Conservation (phyloP, 2,888 invertebrate species). For the Agonopterix alstromeriana region DNA sequence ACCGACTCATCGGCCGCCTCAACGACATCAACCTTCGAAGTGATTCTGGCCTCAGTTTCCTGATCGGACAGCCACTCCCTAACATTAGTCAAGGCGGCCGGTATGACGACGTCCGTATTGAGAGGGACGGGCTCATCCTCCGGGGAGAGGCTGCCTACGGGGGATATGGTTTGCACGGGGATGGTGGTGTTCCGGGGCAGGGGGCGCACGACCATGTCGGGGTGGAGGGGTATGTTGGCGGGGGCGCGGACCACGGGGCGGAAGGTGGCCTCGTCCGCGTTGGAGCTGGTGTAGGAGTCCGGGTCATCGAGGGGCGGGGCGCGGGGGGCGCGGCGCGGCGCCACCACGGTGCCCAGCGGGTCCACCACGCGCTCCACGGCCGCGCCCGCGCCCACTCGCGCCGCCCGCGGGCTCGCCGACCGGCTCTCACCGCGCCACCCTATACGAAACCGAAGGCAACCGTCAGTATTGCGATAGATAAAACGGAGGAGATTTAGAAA, state of each 20-base stretch:
- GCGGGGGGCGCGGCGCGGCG: slow-evolving; percentile 51
- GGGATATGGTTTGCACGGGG: slow-evolving; percentile 38
- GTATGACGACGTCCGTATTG: slow-evolving; percentile 25
- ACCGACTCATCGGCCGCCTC: background rate
- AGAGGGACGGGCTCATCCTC: slow-evolving; percentile 24
- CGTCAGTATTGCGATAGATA: slow-evolving; percentile 39
- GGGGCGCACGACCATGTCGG: slow-evolving; percentile 38
- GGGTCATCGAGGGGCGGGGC: slow-evolving; percentile 56
- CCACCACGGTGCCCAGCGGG: slow-evolving; percentile 84
- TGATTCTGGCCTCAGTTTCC: background rate
- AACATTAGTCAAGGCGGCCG: slow-evolving; percentile 22
- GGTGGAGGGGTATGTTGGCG: slow-evolving; percentile 42
- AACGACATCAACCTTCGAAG: background rate
- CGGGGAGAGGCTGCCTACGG: slow-evolving; percentile 13
- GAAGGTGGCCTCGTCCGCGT: slow-evolving; percentile 82
- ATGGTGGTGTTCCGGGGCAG: slow-evolving; percentile 55
- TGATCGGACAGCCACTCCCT: slow-evolving; percentile 1
- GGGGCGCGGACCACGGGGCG: slow-evolving; percentile 79
- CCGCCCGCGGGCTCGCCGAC: slow-evolving; percentile 43
- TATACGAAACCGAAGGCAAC: slow-evolving; percentile 91
- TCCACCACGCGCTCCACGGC: slow-evolving; percentile 15
- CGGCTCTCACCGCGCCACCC: slow-evolving; percentile 64
- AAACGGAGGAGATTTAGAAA: slow-evolving; percentile 30
- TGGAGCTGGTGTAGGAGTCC: slow-evolving; percentile 59
- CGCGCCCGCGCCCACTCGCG: slow-evolving; percentile 34